phyloP scores from a whole-genome alignment of 2,888 invertebrate species.

The Agrotis ipsilon region DNA sequence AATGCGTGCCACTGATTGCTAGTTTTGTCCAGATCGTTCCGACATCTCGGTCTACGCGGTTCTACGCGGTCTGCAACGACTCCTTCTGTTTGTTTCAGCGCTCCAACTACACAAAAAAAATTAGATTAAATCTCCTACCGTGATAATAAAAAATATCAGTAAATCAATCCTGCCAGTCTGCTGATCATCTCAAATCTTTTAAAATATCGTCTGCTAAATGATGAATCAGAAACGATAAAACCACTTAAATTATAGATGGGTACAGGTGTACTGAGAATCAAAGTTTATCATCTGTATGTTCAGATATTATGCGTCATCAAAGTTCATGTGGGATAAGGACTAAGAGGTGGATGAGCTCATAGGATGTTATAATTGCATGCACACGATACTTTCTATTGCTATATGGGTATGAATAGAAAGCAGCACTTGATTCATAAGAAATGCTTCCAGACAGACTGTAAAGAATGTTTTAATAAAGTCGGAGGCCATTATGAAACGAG shows the following conservation, averaged over 20 bases:
- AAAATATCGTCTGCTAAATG: neutral
- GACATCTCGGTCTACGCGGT: no score
- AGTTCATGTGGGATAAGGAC: conserved; percentile 35
- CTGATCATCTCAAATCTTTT: neutral
- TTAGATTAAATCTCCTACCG: no score
- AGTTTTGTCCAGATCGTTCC: no score
- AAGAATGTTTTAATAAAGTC: conserved; percentile 45
- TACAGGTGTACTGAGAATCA: conserved; percentile 16
- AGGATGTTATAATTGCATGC: conserved; percentile 49
- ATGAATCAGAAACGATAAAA: conserved; percentile 27
- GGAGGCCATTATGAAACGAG: conserved; percentile 20
- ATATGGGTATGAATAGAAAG: conserved; percentile 44
- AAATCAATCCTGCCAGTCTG: neutral
- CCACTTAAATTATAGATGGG: conserved; percentile 16
- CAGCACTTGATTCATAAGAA: conserved; percentile 22
- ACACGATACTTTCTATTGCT: conserved; percentile 48
- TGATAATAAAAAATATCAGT: neutral
- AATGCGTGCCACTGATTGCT: no score
- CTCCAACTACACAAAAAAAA: no score
- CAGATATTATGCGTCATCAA: conserved; percentile 35
- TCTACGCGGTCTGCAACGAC: no score
- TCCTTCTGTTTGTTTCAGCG: no score
- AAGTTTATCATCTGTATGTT: conserved; percentile 19
- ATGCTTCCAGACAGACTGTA: conserved; percentile 24
- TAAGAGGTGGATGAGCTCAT: conserved; percentile 46